These are phyloP conservation scores for Rhagonycha lutea DNA, from an alignment of 2,888 invertebrate species.

Conservation along the genomic window DNA sequence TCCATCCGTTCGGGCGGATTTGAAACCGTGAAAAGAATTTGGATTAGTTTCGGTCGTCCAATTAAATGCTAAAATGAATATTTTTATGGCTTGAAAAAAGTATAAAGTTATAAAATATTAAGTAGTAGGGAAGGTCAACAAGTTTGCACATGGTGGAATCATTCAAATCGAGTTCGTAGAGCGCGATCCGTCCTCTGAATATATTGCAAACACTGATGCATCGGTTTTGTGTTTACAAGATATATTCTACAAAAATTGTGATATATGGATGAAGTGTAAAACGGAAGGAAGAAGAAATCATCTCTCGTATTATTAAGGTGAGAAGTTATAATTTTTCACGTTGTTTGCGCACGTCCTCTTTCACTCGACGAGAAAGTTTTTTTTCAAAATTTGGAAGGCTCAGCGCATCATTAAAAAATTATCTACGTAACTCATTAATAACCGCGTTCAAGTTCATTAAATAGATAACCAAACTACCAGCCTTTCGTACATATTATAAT, in stretches of 20 bases:
- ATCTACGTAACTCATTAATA: neutral
- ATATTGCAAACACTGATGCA: neutral
- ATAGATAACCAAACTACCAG: neutral
- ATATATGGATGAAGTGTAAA: neutral
- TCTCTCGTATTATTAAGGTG: neutral
- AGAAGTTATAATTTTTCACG: neutral
- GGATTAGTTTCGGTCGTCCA: neutral
- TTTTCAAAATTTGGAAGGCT: neutral
- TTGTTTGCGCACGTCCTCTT: neutral
- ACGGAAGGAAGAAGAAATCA: neutral
- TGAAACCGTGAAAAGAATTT: neutral
- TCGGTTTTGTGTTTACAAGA: neutral
- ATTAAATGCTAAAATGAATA: neutral
- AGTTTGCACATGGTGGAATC: conserved; percentile 38
- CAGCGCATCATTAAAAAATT: neutral
- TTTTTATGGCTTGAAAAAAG: neutral
- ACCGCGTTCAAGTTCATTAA: neutral
- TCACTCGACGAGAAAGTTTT: neutral
- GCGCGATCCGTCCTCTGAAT: conserved; percentile 10
- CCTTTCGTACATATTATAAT: neutral
- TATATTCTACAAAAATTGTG: neutral
- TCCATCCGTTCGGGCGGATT: neutral
- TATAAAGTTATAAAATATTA: conserved; percentile 2
- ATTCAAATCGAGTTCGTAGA: conserved; percentile 32
- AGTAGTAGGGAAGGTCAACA: conserved; percentile 41